Percentiles rank a stretch among this genome's conserved stretches.
Evolutionary conservation across 2,888 invertebrate genomes (phyloP).

Genomic region (Cancer borealis): DNA sequence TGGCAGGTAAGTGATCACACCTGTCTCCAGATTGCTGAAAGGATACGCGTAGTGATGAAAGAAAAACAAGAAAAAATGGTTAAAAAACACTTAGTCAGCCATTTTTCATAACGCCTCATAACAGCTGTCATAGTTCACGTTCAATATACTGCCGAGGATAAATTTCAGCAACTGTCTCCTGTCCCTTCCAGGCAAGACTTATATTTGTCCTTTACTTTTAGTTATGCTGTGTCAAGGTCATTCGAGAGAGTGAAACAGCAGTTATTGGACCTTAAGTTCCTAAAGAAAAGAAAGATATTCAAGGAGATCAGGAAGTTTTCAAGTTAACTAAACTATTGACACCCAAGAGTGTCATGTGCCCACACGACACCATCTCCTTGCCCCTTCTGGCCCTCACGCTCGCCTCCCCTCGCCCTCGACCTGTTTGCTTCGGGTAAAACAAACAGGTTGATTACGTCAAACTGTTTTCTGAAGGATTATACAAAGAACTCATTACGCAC

Average conservation of each 20-base stretch:
- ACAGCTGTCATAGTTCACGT: neutral
- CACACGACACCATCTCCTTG: neutral
- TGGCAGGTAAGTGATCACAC: neutral
- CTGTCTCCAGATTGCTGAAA: neutral
- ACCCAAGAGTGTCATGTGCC: neutral
- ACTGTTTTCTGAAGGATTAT: neutral
- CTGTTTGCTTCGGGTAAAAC: neutral
- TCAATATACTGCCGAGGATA: neutral
- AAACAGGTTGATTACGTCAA: constrained; percentile 6
- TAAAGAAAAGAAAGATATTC: neutral
- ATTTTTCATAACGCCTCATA: neutral
- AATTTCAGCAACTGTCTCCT: neutral
- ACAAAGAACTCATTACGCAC: constrained; percentile 18
- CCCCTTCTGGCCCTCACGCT: neutral
- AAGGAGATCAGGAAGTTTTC: neutral
- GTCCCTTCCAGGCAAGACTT: neutral
- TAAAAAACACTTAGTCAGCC: neutral
- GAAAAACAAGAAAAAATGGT: neutral
- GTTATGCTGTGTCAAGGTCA: neutral
- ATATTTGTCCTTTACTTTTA: neutral
- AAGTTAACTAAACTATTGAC: neutral
- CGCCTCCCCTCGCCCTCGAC: neutral
- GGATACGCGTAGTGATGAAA: neutral
- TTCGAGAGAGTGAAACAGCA: neutral
- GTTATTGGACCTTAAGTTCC: neutral